phyloP scores from a whole-genome alignment of 2,113 vertebrate species.

The Lepisosteus oculatus region DNA sequence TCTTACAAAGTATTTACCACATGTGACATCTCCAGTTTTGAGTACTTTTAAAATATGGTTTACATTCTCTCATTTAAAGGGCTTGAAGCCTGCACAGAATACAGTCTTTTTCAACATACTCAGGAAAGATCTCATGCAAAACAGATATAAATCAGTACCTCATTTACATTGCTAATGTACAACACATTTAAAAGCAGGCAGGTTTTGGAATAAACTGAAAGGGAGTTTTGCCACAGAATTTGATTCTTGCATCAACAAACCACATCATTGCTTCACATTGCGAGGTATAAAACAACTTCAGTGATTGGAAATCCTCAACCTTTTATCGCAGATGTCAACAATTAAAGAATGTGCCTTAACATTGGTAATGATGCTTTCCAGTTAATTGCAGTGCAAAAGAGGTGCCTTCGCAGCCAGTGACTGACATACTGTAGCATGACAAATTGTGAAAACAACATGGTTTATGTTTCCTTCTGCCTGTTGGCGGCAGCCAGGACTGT shows the following conservation, averaged over 20 bases:
- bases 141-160: constrained; percentile 53
- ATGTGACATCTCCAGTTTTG: constrained; percentile 14
- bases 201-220: constrained; percentile 48
- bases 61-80: constrained; percentile 57
- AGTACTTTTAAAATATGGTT: constrained; percentile 57
- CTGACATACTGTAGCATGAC: neutral
- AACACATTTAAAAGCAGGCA: constrained; percentile 50
- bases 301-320: neutral
- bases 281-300: constrained; percentile 32
- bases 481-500: too few relatives aligned
- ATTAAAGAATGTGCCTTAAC: constrained; percentile 1
- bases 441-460: neutral
- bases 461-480: too few relatives aligned
- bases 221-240: constrained; percentile 38
- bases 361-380: neutral
- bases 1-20: constrained; percentile 6
- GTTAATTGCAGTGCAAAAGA: neutral
- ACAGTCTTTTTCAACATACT: constrained; percentile 37
- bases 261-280: constrained; percentile 32
- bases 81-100: constrained; percentile 60
- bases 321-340: neutral
- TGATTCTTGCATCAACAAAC: constrained; percentile 29
- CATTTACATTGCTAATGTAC: constrained; percentile 51
- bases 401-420: neutral
- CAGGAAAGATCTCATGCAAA: constrained; percentile 45